Percentiles rank a stretch among this genome's conserved stretches.
These are phyloP conservation scores for Drosophila biarmipes DNA, from an alignment of 1,140 invertebrate genomes.

Conservation along the genomic window DNA sequence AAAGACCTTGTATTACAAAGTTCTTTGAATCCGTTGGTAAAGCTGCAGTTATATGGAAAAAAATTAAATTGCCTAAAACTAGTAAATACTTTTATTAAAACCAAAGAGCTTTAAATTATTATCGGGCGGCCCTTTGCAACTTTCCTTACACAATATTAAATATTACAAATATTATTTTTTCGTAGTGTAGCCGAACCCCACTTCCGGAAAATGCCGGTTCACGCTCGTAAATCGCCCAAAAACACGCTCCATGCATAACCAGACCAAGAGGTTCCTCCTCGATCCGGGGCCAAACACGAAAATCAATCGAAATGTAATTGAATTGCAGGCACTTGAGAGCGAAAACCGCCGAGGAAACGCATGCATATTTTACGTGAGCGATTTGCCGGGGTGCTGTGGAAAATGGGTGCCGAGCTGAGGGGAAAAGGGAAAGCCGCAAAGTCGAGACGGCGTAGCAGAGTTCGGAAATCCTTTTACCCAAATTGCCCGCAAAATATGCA, in stretches of 20 bases:
- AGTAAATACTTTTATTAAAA: too few relatives aligned
- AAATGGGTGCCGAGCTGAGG: conserved; percentile 21
- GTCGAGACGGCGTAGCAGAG: conserved; percentile 27
- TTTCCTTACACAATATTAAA: too few relatives aligned
- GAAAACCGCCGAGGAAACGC: conserved; percentile 76
- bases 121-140: too few relatives aligned
- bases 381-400: conserved; percentile 54
- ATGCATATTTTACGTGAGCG: conserved; percentile 82
- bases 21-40: too few relatives aligned
- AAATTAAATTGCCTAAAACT: too few relatives aligned
- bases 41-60: too few relatives aligned
- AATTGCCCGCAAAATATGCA: conserved; percentile 78
- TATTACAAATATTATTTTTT: neutral
- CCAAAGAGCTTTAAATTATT: too few relatives aligned
- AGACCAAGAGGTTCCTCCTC: conserved; percentile 14
- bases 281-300: conserved; percentile 63
- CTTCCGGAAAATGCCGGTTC: conserved; percentile 19
- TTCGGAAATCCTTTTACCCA: conserved; percentile 55
- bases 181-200: conserved; percentile 4
- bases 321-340: conserved; percentile 78
- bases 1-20: too few relatives aligned
- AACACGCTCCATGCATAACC: conserved; percentile 23
- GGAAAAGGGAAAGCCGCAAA: conserved; percentile 16
- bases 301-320: conserved; percentile 81
- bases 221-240: conserved; percentile 41